Base-by-base conservation (phyloP, 2,113 vertebrate genomes). In the Semnornis frantzii region DNA sequence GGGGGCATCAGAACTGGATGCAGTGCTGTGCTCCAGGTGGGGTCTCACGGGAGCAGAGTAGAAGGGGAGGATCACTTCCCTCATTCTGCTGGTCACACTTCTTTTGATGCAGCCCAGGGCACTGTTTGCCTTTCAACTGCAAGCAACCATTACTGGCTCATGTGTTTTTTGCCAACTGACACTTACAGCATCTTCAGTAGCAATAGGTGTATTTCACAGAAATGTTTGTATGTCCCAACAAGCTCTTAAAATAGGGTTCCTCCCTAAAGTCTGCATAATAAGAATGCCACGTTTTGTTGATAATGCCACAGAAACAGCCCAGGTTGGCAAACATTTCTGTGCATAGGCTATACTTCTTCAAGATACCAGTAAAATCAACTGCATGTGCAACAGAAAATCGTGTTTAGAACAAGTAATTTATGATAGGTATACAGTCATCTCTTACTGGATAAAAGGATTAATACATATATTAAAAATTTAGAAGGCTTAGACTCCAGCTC, bases 371-470 rank as follows among this genome's bases (percentile, higher is more conserved):
- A 48, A 92, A 96, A 89, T 55, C 19, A 87, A 78, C 0, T 39
- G 24, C 46, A 62, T 55, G 44, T 92, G 85, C 81, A 94, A 91
- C 31, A 79, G 79, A 87, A 94, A 93, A 90, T 92, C 15, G 74
- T 65, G 37, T 91, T 95, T 94, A 34, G 70, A 90, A 90, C 92
- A 96, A 96, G 60, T 69, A 64, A 59, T 88, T 96, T 64, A 94
- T 82, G 57, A 59, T 87, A 93, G 85, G 72, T 68, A 72, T 37
- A 91, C n/a, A 93, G 59, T 94, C 90, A 96, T 85, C 55, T 92
- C 48, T 39, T 92, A 46, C 57, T 34, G 59, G 48, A 79, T 81
- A 85, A 96, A 95, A 63, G 42, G 72, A 74, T 91, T 84, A 80
- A 93, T 54, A 87, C 25, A 91, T 37, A 91, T 79, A 83, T 70